Percentiles rank a stretch among this genome's conserved stretches.
These are phyloP conservation scores for Apostichopus japonicus DNA, from an alignment of 35 echinoderm and acorn worm genomes.

Conservation along the genomic window DNA sequence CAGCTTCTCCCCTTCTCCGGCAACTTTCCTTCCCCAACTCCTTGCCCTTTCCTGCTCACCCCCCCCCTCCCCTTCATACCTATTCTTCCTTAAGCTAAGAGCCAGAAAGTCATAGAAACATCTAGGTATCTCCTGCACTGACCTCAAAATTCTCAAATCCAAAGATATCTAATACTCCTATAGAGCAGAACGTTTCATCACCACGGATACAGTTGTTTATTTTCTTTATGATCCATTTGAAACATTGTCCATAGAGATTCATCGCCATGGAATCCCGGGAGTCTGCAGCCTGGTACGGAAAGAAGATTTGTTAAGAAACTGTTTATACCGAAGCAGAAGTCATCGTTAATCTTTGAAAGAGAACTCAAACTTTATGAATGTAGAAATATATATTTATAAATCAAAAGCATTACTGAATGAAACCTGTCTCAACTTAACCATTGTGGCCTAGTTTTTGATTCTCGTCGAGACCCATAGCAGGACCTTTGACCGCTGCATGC, in stretches of 20 bases:
- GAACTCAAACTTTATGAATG: too few species aligned
- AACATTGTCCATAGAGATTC: conserved; percentile 94
- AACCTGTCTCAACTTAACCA: too few species aligned
- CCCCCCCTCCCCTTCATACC: too few species aligned
- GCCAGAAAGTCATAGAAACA: too few species aligned
- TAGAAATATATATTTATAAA: too few species aligned
- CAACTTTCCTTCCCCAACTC: too few species aligned
- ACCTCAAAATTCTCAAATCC: conserved; percentile 99
- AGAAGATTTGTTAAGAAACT: background rate
- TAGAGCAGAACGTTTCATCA: conserved; percentile 72
- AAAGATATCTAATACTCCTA: conserved; percentile 98
- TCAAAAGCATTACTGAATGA: too few species aligned
- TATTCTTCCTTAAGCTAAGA: too few species aligned
- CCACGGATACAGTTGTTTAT: conserved; percentile 89
- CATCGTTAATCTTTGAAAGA: background rate
- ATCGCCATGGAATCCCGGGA: conserved; percentile 93
- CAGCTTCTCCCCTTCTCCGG: background rate
- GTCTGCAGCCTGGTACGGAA: conserved; percentile 72
- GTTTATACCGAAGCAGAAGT: background rate
- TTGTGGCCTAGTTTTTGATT: too few species aligned
- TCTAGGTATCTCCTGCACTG: background rate
- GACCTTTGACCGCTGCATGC: too few species aligned
- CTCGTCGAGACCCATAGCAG: background rate
- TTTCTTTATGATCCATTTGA: conserved; percentile 92
- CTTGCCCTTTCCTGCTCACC: background rate